Evolutionary conservation across 2,113 vertebrate genomes (phyloP), one percentile per base, ranked within the genome.

Genomic region (Probosciger aterrimus): DNA sequence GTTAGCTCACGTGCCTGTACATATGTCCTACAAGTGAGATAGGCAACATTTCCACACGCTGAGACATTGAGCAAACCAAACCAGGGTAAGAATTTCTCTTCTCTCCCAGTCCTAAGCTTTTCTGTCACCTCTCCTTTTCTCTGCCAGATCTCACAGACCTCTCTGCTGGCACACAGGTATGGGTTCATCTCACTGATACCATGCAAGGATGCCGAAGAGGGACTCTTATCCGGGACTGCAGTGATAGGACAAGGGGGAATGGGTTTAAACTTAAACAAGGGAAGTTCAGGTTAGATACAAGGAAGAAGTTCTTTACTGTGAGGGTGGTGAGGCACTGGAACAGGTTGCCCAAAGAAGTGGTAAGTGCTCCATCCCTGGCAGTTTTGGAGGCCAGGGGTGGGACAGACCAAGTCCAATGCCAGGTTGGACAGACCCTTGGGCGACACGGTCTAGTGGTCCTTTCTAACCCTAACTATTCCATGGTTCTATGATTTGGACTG

Each of bases 121-220:
- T 44, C 20, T 23, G 14, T 33, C 30, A 9, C 41, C 59, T 92
- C 57, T 88, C 13, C 15, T 10, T 90, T 46, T 47, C 60, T 41
- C 20, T 7, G 1, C 4, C 68, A 44, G 30, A 6, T 52, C 47
- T 78, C 67, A 30, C 17, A 68, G 49, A 57, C 18, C n/a, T 53
- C 49, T 22, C 64, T 70, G 27, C 52, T 82, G 62, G 25, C 0
- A 0, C 43, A n/a, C 31, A 67, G 43, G 41, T 52, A 13, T 0
- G 0, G 14, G 4, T 15, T 76, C 20, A 19, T 14, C 8, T 17
- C 37, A 25, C 28, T 31, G 43, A 41, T 59, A 59, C 33, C 22
- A 35, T 59, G 33, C 22, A 35, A 59, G 33, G 57, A 59, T 24
- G 33, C 33, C 3, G 6, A 14, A 35, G n/a, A 35, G 22, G 33